Evolutionary conservation across 2,113 vertebrate species (phyloP).

Genomic region (Calypte anna): DNA sequence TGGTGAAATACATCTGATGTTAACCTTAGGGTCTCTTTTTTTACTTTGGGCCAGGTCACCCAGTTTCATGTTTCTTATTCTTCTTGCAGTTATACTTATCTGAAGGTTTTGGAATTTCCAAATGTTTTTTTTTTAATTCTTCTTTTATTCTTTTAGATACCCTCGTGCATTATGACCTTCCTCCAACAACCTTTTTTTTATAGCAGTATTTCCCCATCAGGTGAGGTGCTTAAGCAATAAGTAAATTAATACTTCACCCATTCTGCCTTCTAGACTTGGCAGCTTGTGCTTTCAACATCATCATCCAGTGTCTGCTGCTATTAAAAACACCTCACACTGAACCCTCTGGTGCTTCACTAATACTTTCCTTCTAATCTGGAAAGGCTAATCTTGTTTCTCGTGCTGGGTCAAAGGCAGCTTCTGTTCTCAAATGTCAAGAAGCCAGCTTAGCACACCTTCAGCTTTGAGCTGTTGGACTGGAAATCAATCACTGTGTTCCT

Average conservation of each 20-base stretch:
- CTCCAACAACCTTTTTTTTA: constrained; percentile 25
- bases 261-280: constrained; percentile 23
- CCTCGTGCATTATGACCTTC: constrained; percentile 16
- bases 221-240: neutral
- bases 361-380: constrained; percentile 33
- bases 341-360: constrained; percentile 20
- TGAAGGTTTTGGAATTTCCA: neutral
- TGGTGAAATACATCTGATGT: neutral
- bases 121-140: neutral
- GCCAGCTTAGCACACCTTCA: neutral
- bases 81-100: neutral
- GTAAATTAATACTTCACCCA: constrained; percentile 28
- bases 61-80: neutral
- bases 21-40: neutral
- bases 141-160: neutral
- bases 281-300: constrained; percentile 25
- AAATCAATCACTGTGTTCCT: neutral
- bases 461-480: neutral
- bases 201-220: constrained; percentile 37
- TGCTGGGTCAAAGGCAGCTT: neutral
- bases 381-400: constrained; percentile 25
- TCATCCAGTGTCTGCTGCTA: neutral
- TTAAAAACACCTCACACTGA: neutral
- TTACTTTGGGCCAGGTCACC: neutral
- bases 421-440: constrained; percentile 29